Evolutionary conservation across 2,113 vertebrate genomes (phyloP), one percentile per base, ranked within the genome.

Genomic region (Ctenodactylus gundi): DNA sequence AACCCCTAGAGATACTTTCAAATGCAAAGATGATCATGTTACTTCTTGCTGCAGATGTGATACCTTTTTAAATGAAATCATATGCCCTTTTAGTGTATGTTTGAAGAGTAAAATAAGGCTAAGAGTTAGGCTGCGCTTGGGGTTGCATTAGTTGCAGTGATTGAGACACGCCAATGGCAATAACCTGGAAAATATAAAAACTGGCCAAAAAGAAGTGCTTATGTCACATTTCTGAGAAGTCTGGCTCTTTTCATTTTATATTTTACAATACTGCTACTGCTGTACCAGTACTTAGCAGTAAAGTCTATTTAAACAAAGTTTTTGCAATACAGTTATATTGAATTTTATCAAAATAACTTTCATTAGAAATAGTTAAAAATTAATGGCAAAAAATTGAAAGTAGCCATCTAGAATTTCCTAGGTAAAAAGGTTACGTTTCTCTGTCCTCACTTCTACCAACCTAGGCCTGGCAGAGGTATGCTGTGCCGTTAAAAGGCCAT

Each of bases 61-160:
- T 80, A 53, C 51, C 55, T 85, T 81, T 88, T 84, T 90, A 90
- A 95, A 80, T 72, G n/a, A 95, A 90, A 67, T 77, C 90, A 55
- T 20, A 34, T 93, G 23, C 12, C 53, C 51, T 90, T 93, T 64
- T 46, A 36, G 8, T 80, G 39, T n/a, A 27, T 68, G 3, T 68
- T 44, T 76, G 39, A 68, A 68, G 68, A 92, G 57, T 90, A 88
- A 87, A 94, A 84, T 91, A 75, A 91, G 57, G 27, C 57, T 72
- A 49, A 78, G 51, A 93, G 36, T 92, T 67, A 77, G 84, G 85
- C 41, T 46, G 51, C 60, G 34, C 29, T 83, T 53, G 17, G n/a
- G 84, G 31, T 86, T 80, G 64, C 58, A 60, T 84, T 73, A 91
- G 46, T 70, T 62, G 91, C 41, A 89, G 39, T 58, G 70, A 93